Evolutionary conservation across 2,888 invertebrate species (phyloP).

Genomic region (Camponotus fellah): DNA sequence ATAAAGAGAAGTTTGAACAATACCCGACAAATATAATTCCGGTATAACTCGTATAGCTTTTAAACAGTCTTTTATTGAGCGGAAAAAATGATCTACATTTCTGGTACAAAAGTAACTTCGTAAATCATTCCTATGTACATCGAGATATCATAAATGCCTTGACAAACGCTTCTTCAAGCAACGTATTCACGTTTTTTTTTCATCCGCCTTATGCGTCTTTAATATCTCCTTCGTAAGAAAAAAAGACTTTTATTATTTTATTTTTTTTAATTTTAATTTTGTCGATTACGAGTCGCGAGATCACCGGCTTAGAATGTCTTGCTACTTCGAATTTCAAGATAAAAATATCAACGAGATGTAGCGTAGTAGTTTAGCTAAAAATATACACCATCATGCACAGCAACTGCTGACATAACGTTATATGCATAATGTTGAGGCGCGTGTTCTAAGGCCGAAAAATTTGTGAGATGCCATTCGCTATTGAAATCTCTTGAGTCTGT

Average conservation of each 20-base stretch:
- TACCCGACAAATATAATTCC: neutral
- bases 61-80: neutral
- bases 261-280: slow-evolving; percentile 15
- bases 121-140: slow-evolving; percentile 1
- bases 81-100: neutral
- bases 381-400: slow-evolving; percentile 32
- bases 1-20: neutral
- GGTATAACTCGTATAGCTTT: neutral
- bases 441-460: slow-evolving; percentile 1
- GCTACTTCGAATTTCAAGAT: slow-evolving; percentile 44
- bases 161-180: neutral
- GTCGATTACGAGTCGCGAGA: slow-evolving; percentile 8
- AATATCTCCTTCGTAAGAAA: neutral
- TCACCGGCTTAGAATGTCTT: neutral
- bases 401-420: slow-evolving; percentile 14
- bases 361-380: slow-evolving; percentile 47
- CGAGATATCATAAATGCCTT: neutral
- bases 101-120: neutral
- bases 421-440: neutral
- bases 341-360: slow-evolving; percentile 49
- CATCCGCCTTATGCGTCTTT: neutral
- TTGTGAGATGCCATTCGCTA: neutral
- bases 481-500: neutral
- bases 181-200: neutral
- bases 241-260: neutral